phyloP scores from a whole-genome alignment of 2,113 vertebrate species.

The Rhodinocichla rosea region DNA sequence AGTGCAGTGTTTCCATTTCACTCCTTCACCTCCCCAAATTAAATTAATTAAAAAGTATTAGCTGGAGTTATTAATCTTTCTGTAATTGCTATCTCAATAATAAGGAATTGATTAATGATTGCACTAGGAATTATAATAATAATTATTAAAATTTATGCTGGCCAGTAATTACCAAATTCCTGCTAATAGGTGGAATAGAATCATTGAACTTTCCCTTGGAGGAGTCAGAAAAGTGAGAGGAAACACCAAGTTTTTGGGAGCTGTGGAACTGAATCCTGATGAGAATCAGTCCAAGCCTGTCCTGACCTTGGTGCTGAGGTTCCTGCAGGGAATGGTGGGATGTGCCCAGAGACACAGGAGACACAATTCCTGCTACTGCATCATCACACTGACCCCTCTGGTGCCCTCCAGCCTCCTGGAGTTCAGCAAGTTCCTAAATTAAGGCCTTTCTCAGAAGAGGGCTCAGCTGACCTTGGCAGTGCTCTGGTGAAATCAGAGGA shows the following conservation, averaged over 20 bases:
- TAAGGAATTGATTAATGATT: slow-evolving; percentile 43
- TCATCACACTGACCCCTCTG: neutral
- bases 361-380: neutral
- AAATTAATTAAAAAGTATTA: slow-evolving; percentile 33
- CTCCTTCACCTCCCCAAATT: neutral
- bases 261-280: neutral
- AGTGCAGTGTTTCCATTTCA: neutral
- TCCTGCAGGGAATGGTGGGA: neutral
- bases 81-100: slow-evolving; percentile 18
- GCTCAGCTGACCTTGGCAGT: neutral
- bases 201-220: neutral
- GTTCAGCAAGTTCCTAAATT: neutral
- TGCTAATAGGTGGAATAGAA: neutral
- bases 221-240: neutral
- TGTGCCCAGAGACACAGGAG: rapidly evolving
- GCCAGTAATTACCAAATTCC: neutral
- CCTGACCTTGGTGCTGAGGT: neutral
- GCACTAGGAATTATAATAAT: slow-evolving; percentile 26
- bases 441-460: neutral
- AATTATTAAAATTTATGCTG: slow-evolving; percentile 43
- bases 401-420: neutral
- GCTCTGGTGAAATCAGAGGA: neutral
- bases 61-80: slow-evolving; percentile 16
- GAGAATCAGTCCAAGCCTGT: neutral
- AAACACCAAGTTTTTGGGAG: neutral